These are phyloP conservation scores for Vireo altiloquus DNA, from an alignment of 2,113 vertebrate genomes.

Conservation along the genomic window DNA sequence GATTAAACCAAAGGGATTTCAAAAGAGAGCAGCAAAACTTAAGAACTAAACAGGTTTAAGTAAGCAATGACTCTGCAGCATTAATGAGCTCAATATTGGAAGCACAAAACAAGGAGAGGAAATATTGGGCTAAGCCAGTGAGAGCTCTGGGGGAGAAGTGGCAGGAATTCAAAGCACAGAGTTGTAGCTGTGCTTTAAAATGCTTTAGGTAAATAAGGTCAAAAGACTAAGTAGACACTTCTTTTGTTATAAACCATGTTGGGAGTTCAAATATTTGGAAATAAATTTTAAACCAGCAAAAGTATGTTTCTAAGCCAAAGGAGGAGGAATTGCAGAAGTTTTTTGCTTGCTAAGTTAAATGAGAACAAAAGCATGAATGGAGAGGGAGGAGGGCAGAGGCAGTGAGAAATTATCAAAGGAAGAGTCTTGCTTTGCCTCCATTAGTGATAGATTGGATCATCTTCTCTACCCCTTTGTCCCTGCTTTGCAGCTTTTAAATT, in stretches of 20 bases:
- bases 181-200: background rate
- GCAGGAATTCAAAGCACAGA: background rate
- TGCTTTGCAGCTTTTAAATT: background rate
- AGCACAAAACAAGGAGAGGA: background rate
- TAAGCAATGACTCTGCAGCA: background rate
- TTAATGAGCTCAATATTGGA: background rate
- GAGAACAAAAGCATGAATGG: background rate
- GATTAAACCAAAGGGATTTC: background rate
- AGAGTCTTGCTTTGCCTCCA: background rate
- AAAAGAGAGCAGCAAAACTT: background rate
- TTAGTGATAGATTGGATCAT: background rate
- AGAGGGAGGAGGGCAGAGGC: background rate
- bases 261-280: background rate
- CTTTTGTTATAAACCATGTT: background rate
- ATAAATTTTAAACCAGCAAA: background rate
- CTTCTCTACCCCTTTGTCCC: background rate
- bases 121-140: background rate
- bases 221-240: background rate
- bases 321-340: background rate
- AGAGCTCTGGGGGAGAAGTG: background rate
- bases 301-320: background rate
- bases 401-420: background rate
- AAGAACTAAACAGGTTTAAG: background rate
- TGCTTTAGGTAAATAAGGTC: constrained; percentile 13
- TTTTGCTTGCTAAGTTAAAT: background rate